phyloP scores from a whole-genome alignment of 2,113 vertebrate genomes.

The Corythornis madagascariensis region DNA sequence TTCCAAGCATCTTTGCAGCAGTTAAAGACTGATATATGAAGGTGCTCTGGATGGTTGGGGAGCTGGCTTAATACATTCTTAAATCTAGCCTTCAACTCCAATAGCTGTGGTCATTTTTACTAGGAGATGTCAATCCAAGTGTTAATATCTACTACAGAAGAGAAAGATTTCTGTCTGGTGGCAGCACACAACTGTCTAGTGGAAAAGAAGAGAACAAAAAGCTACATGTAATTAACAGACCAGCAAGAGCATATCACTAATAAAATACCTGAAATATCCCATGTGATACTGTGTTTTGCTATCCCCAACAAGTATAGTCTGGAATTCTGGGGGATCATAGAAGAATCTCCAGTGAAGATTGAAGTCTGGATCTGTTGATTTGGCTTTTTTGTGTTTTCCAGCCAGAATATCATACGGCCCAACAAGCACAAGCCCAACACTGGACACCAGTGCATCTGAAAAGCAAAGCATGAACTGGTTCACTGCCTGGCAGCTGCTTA shows the following conservation, averaged over 20 bases:
- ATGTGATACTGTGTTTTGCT: conserved; percentile 88
- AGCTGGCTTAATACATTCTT: neutral
- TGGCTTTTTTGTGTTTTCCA: conserved; percentile 83
- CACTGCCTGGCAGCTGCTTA: neutral
- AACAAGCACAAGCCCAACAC: conserved; percentile 87
- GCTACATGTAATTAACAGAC: neutral
- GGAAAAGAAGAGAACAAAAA: neutral
- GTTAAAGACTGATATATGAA: neutral
- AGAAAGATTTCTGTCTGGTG: neutral
- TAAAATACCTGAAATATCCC: conserved; percentile 93
- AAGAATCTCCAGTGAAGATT: conserved; percentile 94
- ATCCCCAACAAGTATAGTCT: conserved; percentile 87
- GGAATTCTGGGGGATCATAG: conserved; percentile 97
- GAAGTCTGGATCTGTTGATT: conserved; percentile 79
- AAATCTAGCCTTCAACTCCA: neutral
- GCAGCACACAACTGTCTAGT: rapidly evolving
- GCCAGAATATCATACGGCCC: conserved; percentile 94
- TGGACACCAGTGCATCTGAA: conserved; percentile 83
- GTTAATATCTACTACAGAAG: neutral
- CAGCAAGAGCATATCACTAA: neutral
- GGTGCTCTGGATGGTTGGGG: neutral
- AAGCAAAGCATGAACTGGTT: neutral
- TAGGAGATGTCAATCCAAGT: neutral
- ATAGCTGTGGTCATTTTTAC: neutral
- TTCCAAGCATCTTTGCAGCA: neutral